Base-by-base conservation (phyloP, 2,113 vertebrate species). In the Tonatia bakeri region DNA sequence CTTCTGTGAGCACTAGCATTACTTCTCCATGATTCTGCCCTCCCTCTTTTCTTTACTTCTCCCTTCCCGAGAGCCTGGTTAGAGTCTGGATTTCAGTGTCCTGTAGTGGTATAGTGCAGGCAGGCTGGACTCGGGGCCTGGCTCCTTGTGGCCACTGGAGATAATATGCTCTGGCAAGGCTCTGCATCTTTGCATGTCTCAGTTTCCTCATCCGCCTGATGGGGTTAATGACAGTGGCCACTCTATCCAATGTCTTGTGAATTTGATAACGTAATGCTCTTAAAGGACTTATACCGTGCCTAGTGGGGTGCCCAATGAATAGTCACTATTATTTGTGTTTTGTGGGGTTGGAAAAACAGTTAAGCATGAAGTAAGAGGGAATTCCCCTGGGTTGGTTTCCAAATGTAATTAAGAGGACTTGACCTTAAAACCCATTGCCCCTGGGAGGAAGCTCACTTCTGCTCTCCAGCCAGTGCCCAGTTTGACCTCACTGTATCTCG, bases 381-480 rank as follows among this genome's bases (percentile, higher is more conserved):
- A 97, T 97, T 96, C 94, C 93, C 93, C 95, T 87, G 95, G 82
- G 93, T 72, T 89, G 80, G 52, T 93, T 97, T 94, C 50, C 90
- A 94, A 95, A 88, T 56, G 93, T 76, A 84, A 52, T 96, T 90
- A 96, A 94, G 90, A 94, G 79, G 69, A 14, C n/a, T 26, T 90
- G 93, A 90, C 81, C 94, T 94, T 75, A 65, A 79, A 94, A 94
- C 50, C 70, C 43, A 24, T 73, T 87, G 76, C 81, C 52, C 80
- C 1, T 64, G 73, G 86, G 33, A 97, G 96, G 94, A 97, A 97
- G 76, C 69, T 95, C 67, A n/a, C 50, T 94, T 76, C 90, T 96
- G 64, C 56, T 86, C 38, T 79, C 1, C 0, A 56, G 79, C 52
- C 14, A 31, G 22, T 12, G 52, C 40, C 50, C 96, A 77, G 52